phyloP scores from a whole-genome alignment of 2,797 vertebrate species.

The Gymnodraco acuticeps region DNA sequence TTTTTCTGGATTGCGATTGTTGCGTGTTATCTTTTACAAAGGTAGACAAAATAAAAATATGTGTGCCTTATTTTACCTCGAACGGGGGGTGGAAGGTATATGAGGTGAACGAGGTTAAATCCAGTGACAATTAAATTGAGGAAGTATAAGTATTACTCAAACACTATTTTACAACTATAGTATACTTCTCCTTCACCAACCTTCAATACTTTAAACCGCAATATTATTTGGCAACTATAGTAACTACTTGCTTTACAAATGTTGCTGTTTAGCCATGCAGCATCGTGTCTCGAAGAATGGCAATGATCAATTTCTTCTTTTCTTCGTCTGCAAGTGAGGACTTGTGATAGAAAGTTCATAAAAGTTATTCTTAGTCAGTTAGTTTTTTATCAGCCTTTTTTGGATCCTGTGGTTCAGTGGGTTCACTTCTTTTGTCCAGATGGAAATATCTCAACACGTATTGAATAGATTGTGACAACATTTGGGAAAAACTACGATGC shows the following conservation, averaged over 20 bases:
- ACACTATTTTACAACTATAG: neutral
- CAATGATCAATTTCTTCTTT: neutral
- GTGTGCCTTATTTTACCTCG: neutral
- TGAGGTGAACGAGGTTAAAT: conserved; percentile 1
- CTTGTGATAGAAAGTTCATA: neutral
- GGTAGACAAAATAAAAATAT: conserved; percentile 10
- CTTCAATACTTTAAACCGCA: neutral
- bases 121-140: neutral
- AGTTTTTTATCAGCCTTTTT: neutral
- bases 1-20: conserved; percentile 31
- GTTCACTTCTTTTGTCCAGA: neutral
- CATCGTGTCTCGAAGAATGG: neutral
- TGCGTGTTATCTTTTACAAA: conserved; percentile 12
- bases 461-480: neutral
- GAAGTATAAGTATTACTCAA: neutral
- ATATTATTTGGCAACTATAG: neutral
- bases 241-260: neutral
- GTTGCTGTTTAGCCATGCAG: neutral
- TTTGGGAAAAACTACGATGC: neutral
- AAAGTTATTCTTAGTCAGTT: neutral
- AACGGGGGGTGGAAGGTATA: neutral
- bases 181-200: neutral
- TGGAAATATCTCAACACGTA: fast-evolving
- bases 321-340: neutral
- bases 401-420: neutral